These are phyloP conservation scores for Oegoconia quadripuncta DNA, from an alignment of 2,888 invertebrate genomes.

Conservation along the genomic window DNA sequence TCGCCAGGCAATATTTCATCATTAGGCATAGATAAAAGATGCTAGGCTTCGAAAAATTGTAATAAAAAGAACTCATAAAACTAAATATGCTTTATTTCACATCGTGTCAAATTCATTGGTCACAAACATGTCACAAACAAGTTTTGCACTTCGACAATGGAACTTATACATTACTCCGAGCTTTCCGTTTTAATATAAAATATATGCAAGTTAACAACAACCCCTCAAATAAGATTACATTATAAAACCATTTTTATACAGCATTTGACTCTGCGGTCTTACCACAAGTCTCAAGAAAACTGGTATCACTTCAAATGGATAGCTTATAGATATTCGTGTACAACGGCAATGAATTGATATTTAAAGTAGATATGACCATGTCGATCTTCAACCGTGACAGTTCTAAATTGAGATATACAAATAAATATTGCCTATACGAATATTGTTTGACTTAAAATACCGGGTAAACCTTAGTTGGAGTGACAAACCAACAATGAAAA, in stretches of 20 bases:
- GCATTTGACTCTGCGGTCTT: slow-evolving; percentile 20
- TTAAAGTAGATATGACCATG: no score
- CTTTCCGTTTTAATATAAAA: slow-evolving; percentile 59
- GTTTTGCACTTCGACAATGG: slow-evolving; percentile 59
- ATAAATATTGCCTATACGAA: no score
- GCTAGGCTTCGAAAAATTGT: not conserved
- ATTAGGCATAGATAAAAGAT: not conserved
- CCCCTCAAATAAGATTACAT: slow-evolving; percentile 50
- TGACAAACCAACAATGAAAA: no score
- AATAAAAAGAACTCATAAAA: slow-evolving; percentile 56
- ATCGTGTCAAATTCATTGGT: slow-evolving; percentile 73
- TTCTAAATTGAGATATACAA: no score
- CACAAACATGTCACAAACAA: slow-evolving; percentile 71
- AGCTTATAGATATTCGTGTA: not conserved
- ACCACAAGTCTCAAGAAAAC: slow-evolving; percentile 1
- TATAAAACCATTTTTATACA: slow-evolving; percentile 43
- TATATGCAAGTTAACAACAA: slow-evolving; percentile 73
- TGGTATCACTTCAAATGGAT: not conserved
- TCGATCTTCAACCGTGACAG: no score
- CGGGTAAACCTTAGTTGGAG: no score
- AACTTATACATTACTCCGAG: slow-evolving; percentile 51
- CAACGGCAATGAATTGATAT: no score
- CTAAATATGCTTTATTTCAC: slow-evolving; percentile 77
- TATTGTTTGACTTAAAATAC: no score
- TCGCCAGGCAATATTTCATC: no score